Percentiles rank a stretch among this genome's conserved stretches.
Conservation (phyloP, 2,797 vertebrate genomes). For the Mormyrops attenuatus region DNA sequence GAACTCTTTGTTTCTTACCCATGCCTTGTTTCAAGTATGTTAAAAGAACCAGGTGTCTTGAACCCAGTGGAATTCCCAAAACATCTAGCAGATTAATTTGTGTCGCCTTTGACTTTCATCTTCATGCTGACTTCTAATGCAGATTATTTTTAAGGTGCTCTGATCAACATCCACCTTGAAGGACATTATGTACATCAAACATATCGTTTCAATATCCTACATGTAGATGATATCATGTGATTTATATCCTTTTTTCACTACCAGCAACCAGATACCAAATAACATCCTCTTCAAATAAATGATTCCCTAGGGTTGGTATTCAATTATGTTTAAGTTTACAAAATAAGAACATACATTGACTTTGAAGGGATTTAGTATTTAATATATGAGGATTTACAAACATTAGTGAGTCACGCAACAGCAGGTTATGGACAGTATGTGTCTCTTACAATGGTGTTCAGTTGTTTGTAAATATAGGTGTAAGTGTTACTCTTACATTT, state of each 20-base stretch:
- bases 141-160: neutral
- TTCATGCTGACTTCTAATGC: neutral
- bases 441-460: conserved; percentile 28
- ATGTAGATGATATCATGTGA: neutral
- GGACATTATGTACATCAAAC: neutral
- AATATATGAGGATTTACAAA: conserved; percentile 21
- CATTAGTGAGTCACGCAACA: neutral
- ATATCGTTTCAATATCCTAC: neutral
- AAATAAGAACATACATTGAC: neutral
- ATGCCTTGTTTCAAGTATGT: neutral
- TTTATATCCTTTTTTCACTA: neutral
- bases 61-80: neutral
- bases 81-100: neutral
- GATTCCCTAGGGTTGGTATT: neutral
- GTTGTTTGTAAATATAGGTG: conserved; percentile 39
- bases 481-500: conserved; percentile 32
- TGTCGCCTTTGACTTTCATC: neutral
- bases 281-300: neutral
- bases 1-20: neutral
- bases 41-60: neutral
- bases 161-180: neutral
- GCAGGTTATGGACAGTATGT: conserved; percentile 14
- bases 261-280: neutral
- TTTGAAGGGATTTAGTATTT: neutral
- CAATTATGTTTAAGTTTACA: neutral